A percentile compares a stretch with the other conserved stretches of the same genome.
These are phyloP conservation scores for Euborellia annulipes DNA, from an alignment of 1,140 invertebrate species.

Conservation along the genomic window DNA sequence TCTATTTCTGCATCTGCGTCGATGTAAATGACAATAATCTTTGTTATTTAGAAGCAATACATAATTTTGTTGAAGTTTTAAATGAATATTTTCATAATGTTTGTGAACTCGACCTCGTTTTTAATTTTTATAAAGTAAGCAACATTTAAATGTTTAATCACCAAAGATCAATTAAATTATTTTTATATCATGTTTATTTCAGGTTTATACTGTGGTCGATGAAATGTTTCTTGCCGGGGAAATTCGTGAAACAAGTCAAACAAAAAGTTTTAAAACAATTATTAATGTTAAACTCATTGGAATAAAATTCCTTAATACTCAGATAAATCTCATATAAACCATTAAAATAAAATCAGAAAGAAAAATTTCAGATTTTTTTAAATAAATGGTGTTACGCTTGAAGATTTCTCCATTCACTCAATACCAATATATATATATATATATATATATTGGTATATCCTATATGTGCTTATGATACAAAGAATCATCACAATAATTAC, in stretches of 20 bases:
- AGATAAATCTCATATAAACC: too few relatives aligned
- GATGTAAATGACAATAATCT: conserved; percentile 99
- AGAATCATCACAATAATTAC: too few relatives aligned
- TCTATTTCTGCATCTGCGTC: conserved; percentile 99
- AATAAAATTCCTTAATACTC: too few relatives aligned
- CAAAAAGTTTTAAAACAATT: conserved; percentile 99
- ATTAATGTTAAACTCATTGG: conserved; percentile 91
- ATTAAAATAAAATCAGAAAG: too few relatives aligned
- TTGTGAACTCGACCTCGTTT: conserved; percentile 96
- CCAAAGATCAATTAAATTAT: too few relatives aligned
- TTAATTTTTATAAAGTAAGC: conserved; percentile 94
- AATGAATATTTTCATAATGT: conserved; percentile 99
- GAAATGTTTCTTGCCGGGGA: conserved; percentile 99
- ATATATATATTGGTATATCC: too few relatives aligned
- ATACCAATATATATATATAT: too few relatives aligned
- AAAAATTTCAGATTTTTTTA: too few relatives aligned
- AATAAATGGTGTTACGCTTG: too few relatives aligned
- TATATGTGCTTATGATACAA: too few relatives aligned
- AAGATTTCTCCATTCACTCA: too few relatives aligned
- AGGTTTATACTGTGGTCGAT: conserved; percentile 98
- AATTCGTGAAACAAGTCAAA: conserved; percentile 98
- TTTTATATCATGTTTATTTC: conserved; percentile 20
- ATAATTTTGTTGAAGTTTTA: conserved; percentile 98
- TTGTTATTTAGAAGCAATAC: conserved; percentile 95
- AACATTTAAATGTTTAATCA: too few relatives aligned